Percentiles rank a stretch among this genome's conserved stretches.
These are phyloP conservation scores for Cyprinodon brontotheroides DNA, from an alignment of 2,113 vertebrate species.

Conservation along the genomic window DNA sequence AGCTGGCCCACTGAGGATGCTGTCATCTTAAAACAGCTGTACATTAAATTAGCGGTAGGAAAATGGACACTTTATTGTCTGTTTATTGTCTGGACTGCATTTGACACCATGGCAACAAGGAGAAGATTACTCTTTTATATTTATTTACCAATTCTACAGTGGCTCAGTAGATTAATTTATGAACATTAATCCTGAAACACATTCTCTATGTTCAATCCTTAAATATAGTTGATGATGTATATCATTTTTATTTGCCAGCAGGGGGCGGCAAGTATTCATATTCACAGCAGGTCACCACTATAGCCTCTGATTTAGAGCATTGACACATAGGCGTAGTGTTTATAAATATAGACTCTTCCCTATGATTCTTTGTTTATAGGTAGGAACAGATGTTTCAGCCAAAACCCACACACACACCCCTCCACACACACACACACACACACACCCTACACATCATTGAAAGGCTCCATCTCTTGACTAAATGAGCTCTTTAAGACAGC, in stretches of 20 bases:
- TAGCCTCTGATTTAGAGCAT: conserved; percentile 48
- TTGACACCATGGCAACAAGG: conserved; percentile 60
- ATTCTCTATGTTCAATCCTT: not conserved
- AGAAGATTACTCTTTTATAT: conserved; percentile 6
- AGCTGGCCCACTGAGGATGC: conserved; percentile 58
- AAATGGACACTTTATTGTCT: conserved; percentile 50
- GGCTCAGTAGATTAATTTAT: conserved; percentile 7
- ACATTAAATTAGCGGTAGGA: conserved; percentile 57
- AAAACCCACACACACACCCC: conserved; percentile 31
- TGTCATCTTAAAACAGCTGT: conserved; percentile 67
- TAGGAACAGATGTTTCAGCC: conserved; percentile 37
- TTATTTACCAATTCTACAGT: not conserved
- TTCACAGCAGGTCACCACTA: conserved; percentile 47
- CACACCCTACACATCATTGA: conserved; percentile 57
- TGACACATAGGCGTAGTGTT: conserved; percentile 40
- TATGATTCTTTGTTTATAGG: conserved; percentile 66
- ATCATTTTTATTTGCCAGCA: conserved; percentile 56
- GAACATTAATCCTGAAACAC: not conserved
- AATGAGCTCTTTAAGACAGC: conserved; percentile 78
- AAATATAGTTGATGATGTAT: conserved; percentile 20
- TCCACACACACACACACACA: conserved; percentile 35
- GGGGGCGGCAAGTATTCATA: conserved; percentile 51
- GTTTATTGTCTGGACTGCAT: conserved; percentile 56
- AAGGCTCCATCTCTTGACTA: conserved; percentile 68
- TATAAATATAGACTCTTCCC: conserved; percentile 54